Percentiles rank a stretch among this genome's conserved stretches.
These are phyloP conservation scores for Stigmatopora nigra DNA, from an alignment of 2,113 vertebrate species.

Conservation along the genomic window DNA sequence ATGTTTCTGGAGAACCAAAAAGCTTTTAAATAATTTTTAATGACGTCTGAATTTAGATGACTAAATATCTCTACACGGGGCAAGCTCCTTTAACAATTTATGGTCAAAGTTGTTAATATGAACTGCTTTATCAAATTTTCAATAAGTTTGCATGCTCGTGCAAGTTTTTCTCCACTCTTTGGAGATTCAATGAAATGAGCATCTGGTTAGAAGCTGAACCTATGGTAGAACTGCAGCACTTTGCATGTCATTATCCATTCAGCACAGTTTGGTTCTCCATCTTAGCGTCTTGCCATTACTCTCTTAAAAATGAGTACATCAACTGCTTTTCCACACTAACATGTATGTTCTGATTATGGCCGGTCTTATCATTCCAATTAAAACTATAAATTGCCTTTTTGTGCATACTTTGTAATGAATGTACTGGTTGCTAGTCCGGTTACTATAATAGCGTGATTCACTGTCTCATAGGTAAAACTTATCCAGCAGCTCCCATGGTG, in stretches of 20 bases:
- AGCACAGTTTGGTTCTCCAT: conserved; percentile 62
- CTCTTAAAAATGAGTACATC: conserved; percentile 35
- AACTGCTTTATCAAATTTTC: conserved; percentile 42
- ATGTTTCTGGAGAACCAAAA: no score
- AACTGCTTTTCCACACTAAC: conserved; percentile 21
- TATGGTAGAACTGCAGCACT: conserved; percentile 49
- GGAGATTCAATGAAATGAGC: conserved; percentile 63
- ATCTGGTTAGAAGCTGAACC: conserved; percentile 62
- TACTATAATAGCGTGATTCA: conserved; percentile 39
- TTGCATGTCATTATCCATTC: conserved; percentile 76
- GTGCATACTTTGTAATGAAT: not conserved
- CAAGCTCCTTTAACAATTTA: conserved; percentile 33
- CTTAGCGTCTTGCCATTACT: conserved; percentile 35
- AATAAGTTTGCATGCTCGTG: conserved; percentile 40
- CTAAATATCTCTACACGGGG: conserved; percentile 27
- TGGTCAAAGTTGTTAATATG: conserved; percentile 37
- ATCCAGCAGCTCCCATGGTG: conserved; percentile 12
- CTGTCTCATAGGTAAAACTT: conserved; percentile 21
- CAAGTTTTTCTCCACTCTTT: conserved; percentile 33
- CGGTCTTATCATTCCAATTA: conserved; percentile 52
- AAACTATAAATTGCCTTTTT: conserved; percentile 45
- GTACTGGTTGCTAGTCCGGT: not conserved
- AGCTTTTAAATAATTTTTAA: conserved; percentile 1
- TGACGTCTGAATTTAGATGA: conserved; percentile 25
- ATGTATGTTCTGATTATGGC: conserved; percentile 6